Base-by-base conservation (phyloP, 1,140 invertebrate genomes). In the Oryzaephilus surinamensis region DNA sequence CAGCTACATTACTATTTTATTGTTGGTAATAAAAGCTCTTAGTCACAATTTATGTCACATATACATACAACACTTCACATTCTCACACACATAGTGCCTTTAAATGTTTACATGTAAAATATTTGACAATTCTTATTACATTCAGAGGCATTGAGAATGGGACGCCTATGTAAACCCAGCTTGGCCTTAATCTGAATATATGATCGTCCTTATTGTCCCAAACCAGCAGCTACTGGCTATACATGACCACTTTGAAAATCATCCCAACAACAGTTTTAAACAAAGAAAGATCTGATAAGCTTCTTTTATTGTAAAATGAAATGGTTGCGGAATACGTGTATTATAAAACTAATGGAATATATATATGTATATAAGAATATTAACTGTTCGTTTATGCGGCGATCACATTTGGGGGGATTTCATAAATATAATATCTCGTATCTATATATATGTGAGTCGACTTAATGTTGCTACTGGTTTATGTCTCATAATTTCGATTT, bases 51-150 rank as follows among this genome's bases (percentile, higher is more conserved):
- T 55, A 55, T 55, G 48, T 50, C 35, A 43, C 42, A 43, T 45
- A 50, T 52, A 45, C n/a, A n/a, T 40, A 55, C 46, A 43, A 43
- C 46, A 43, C 48, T 51, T 49, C 43, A 45, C 36, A 45, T 46
- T 55, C 46, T 48, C 53, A 27, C 42, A 43, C 23, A 28, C n/a
- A n/a, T n/a, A n/a, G n/a, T n/a, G 40, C 41, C 38, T 44, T 37
- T 43, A 46, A 46, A 45, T 54, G 54, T 52, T 56, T 56, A 54
- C 52, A 50, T 50, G 43, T 52, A 50, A 55, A 54, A 55, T 57
- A 57, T 57, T 55, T 57, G 53, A 57, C 52, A 53, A 53, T 55
- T 57, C 55, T 51, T 57, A 57, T 57, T 57, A 50, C 52, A 30
- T 43, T 44, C 24, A 46, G n/a, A n/a, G 40, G 46, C 43, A 47